phyloP scores from a whole-genome alignment of 2,113 vertebrate species.

The Phyllostomus hastatus region DNA sequence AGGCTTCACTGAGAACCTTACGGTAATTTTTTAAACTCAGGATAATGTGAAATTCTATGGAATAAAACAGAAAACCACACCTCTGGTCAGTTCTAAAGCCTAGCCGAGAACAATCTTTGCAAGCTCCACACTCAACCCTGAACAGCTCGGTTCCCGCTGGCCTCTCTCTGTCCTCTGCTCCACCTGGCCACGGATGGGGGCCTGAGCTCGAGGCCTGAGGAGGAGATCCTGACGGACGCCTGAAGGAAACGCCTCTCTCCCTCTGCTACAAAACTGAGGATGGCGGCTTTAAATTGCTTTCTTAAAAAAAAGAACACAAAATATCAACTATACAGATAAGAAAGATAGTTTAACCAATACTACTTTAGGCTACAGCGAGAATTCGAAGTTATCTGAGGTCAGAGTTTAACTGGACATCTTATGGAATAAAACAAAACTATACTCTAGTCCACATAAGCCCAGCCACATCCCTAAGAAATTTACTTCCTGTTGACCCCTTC shows the following conservation, averaged over 20 bases:
- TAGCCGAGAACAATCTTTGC: not conserved
- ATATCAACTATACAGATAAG: conserved; percentile 2
- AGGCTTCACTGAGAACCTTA: not conserved
- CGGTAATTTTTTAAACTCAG: not conserved
- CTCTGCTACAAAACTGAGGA: not conserved
- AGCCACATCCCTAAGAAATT: not conserved
- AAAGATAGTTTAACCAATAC: not conserved
- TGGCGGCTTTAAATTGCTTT: conserved; percentile 23
- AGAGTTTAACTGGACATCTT: not conserved
- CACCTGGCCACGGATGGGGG: not conserved
- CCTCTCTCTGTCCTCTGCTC: not conserved
- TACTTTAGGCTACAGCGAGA: not conserved
- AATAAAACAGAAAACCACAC: conserved; percentile 9
- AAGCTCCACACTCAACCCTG: conserved; percentile 12
- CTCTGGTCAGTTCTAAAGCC: not conserved
- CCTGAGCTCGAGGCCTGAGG: not conserved
- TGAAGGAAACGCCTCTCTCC: not conserved
- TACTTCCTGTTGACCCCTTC: not conserved
- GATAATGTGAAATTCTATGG: not conserved
- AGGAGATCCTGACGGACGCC: not conserved
- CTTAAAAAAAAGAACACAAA: conserved; percentile 40
- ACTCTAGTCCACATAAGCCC: not conserved
- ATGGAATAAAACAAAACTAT: not conserved
- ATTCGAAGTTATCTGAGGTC: not conserved
- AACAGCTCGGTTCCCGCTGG: not conserved